phyloP scores from a whole-genome alignment of 2,888 invertebrate genomes.

The Tipula helvola region DNA sequence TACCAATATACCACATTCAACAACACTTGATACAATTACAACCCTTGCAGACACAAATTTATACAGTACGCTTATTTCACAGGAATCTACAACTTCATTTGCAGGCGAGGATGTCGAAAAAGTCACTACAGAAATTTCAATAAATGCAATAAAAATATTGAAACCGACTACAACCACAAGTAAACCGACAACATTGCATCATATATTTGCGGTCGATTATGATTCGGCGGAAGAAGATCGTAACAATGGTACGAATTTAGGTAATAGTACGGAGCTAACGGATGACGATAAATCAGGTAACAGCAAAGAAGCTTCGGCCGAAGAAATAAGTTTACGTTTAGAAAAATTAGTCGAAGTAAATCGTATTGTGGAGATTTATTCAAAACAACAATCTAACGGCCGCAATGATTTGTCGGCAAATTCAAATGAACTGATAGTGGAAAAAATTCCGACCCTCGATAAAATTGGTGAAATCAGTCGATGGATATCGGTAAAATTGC shows the following conservation, averaged over 20 bases:
- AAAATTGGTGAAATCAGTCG: constrained; percentile 59
- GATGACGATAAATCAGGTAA: constrained; percentile 14
- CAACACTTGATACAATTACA: background rate
- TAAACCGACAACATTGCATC: constrained; percentile 35
- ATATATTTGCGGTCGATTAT: constrained; percentile 38
- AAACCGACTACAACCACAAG: constrained; percentile 23
- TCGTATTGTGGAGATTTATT: constrained; percentile 54
- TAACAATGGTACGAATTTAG: background rate
- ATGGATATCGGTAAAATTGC: constrained; percentile 52
- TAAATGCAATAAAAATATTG: constrained; percentile 10
- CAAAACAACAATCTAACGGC: constrained; percentile 40
- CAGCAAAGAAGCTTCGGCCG: constrained; percentile 26
- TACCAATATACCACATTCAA: background rate
- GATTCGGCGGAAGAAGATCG: constrained; percentile 15
- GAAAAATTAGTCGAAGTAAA: constrained; percentile 56
- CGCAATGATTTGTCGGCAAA: background rate
- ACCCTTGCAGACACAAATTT: background rate
- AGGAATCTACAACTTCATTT: background rate
- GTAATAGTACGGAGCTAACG: constrained; percentile 15
- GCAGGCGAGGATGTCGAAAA: background rate
- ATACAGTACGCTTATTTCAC: background rate
- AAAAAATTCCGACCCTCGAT: constrained; percentile 46
- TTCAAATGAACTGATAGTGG: constrained; percentile 35
- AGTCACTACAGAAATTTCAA: background rate
- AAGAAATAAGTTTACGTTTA: constrained; percentile 35